Base-by-base conservation (phyloP, 2,113 vertebrate genomes). In the Brachirus orientalis region DNA sequence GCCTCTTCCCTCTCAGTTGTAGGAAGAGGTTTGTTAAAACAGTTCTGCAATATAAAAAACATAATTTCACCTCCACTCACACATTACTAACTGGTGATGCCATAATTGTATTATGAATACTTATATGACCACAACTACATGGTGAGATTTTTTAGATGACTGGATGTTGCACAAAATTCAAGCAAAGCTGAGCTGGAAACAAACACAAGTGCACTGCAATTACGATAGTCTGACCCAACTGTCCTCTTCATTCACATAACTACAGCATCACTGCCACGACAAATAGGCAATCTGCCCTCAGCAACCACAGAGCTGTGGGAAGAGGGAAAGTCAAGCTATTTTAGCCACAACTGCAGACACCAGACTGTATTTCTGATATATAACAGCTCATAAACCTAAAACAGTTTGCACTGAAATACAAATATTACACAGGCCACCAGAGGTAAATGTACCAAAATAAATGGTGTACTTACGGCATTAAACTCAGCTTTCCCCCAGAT, bases 401-500 rank as follows among this genome's bases (percentile, higher is more conserved):
- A 7, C 13, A 40, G 63, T 18, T 52, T 46, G 45, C 36, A 22
- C 36, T 36, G 3, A 53, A 11, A 52, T 1, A 12, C 2, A 17
- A 41, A 10, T 17, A 47, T 46, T n/a, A n/a, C 7, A 18, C 9
- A 8, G 0, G 0, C 0, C 5, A 41, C 50, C 13, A 38, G 53
- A 51, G n/a, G 0, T 13, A 16, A 60, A 45, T 10, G n/a, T 43
- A 13, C 0, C 9, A 7, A 0, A 8, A 20, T 37, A 28, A 43
- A 54, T 14, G 40, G 6, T 56, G 36, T 84, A 98, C 98, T 96
- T 91, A 99, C 98, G 97, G 98, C 98, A 99, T 98, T 38, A 99
- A 94, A 90, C 97, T 99, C 65, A 99, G 96, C 52, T 99, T 98
- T 66, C 94, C 95, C 6, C 94, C 95, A 0, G 92, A 92, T 84